Evolutionary conservation across 1,140 invertebrate species (phyloP), one percentile per base, ranked within the genome.

Genomic region (Platyscapa corneri): DNA sequence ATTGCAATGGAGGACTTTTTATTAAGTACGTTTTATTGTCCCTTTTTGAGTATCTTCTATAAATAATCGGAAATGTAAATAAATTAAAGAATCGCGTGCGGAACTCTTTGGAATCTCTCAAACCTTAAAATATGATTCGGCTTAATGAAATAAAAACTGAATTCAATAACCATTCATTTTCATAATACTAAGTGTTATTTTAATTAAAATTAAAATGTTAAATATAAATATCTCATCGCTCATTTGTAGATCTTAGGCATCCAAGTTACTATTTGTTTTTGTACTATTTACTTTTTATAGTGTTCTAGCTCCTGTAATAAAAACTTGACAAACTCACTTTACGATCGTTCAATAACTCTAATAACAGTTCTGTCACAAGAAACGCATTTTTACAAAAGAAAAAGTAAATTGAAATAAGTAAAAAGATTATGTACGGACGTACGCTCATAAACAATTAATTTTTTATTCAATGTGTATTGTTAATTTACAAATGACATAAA

Each of bases 261-360:
- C 23, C 23, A 7, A 37, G 20, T 12, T 32, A 12, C 67, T 53
- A 49, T 78, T 78, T n/a, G n/a, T n/a, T n/a, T n/a, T n/a, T n/a
- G n/a, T n/a, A n/a, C n/a, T n/a, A n/a, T n/a, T 46, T 46, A 46
- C 0, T 32, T 72, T 75, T 75, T 60, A 42, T 75, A 7, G 37
- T n/a, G 23, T 32, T 42, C 27, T n/a, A 64, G 56, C 23, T 74
- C 32, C 30, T 30, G 53, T 39, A 64, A 77, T 76, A 77, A 77
- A 83, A 77, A 77, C 42, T 74, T 34, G n/a, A 18, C 34, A 34
- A 46, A 77, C 60, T 65, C 27, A 75, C 30, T 83, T 83, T 83
- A 77, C 20, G 74, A 83, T 77, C 72, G 12, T 56, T 32, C 46
- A 60, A 34, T 27, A 82, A 34, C 18, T 18, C 32, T 53, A 82